Conservation (phyloP, 2,113 vertebrate species). For the Clupea harengus region DNA sequence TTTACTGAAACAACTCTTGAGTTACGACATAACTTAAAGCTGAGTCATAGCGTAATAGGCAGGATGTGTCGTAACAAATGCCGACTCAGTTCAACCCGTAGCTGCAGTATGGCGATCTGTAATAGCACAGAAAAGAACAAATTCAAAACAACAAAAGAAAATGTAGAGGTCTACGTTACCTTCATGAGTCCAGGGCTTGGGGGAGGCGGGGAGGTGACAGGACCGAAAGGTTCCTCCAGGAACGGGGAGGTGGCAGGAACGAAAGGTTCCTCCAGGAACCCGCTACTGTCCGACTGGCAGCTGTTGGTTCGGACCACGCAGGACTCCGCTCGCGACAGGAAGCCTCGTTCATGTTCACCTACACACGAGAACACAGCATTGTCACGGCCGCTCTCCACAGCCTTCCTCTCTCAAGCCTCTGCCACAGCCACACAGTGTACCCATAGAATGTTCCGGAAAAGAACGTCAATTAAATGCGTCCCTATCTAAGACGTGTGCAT, state of each 20-base stretch:
- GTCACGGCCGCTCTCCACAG: background rate
- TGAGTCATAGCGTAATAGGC: too few relatives aligned
- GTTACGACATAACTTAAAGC: background rate
- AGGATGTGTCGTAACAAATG: background rate
- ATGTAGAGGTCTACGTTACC: slow-evolving; percentile 33
- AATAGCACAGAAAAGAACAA: background rate
- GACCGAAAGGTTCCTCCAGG: slow-evolving; percentile 72
- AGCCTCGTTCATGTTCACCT: slow-evolving; percentile 17
- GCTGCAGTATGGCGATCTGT: too few relatives aligned
- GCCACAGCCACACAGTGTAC: background rate
- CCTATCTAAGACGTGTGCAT: background rate
- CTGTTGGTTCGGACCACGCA: slow-evolving; percentile 70
- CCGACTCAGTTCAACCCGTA: too few relatives aligned
- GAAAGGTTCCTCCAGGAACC: slow-evolving; percentile 75
- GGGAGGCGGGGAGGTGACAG: slow-evolving; percentile 50
- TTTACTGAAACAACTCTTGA: background rate
- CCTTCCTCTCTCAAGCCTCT: background rate
- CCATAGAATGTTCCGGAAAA: background rate
- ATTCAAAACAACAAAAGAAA: background rate
- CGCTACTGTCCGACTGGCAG: slow-evolving; percentile 80
- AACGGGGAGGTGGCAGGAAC: slow-evolving; percentile 66
- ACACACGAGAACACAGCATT: background rate
- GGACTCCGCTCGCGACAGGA: slow-evolving; percentile 22
- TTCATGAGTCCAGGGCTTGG: slow-evolving; percentile 57
- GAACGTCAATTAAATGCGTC: background rate